Evolutionary conservation across 2,797 vertebrate genomes (phyloP).

Genomic region (Margarornis squamiger): DNA sequence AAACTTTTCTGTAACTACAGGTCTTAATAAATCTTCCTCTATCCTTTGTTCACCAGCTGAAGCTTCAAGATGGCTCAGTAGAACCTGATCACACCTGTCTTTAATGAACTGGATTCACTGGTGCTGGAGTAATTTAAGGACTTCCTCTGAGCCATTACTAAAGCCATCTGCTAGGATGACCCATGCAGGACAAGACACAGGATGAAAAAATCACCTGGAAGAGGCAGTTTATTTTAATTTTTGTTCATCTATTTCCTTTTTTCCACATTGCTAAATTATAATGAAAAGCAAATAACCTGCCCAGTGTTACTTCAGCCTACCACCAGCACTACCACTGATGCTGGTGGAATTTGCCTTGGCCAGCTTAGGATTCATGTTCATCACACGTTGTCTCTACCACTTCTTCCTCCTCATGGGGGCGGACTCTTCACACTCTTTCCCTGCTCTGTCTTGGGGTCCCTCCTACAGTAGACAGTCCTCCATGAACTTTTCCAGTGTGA

Average conservation of each 20-base stretch:
- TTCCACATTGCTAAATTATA: background rate
- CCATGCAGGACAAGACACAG: background rate
- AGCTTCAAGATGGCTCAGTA: background rate
- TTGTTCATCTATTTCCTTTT: background rate
- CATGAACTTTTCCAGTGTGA: rapidly evolving
- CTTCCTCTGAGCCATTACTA: background rate
- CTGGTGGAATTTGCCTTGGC: background rate
- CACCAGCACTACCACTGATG: background rate
- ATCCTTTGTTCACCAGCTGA: background rate
- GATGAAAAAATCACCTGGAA: background rate
- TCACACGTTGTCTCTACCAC: rapidly evolving
- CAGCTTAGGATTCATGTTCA: background rate
- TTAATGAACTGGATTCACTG: background rate
- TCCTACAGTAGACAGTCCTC: background rate
- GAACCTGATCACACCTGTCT: background rate
- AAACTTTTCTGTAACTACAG: background rate
- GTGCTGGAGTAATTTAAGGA: background rate
- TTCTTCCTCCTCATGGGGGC: background rate
- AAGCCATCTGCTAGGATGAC: background rate
- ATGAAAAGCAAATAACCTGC: background rate
- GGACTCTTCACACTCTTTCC: background rate
- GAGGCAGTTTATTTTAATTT: background rate
- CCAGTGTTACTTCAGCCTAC: background rate
- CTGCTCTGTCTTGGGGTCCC: background rate
- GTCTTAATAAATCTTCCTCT: background rate